Evolutionary conservation across 2,113 vertebrate genomes (phyloP).

Genomic region (Ibidorhyncha struthersii): DNA sequence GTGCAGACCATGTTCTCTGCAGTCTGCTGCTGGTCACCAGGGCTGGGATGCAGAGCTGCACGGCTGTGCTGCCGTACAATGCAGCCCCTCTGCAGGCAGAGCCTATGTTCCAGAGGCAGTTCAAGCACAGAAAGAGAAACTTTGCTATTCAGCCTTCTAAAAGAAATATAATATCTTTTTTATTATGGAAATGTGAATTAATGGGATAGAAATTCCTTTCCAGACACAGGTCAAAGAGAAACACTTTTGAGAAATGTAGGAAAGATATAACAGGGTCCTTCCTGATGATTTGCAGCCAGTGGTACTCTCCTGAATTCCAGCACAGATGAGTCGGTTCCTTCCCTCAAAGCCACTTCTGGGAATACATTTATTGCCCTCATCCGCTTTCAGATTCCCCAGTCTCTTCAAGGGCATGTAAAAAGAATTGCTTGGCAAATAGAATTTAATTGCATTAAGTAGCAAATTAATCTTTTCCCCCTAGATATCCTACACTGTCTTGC

Average conservation of each 20-base stretch:
- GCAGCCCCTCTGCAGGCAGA: neutral
- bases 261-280: neutral
- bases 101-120: neutral
- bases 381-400: neutral
- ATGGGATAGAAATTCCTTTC: neutral
- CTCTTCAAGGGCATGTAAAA: constrained; percentile 36
- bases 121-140: neutral
- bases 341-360: constrained; percentile 24
- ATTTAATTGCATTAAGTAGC: constrained; percentile 68
- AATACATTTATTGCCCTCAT: neutral
- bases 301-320: neutral
- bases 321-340: neutral
- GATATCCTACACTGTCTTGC: constrained; percentile 8
- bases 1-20: rapidly evolving
- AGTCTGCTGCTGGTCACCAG: neutral
- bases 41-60: neutral
- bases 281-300: neutral
- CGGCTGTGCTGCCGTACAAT: rapidly evolving
- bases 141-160: neutral
- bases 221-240: neutral
- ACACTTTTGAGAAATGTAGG: neutral
- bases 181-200: neutral
- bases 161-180: neutral
- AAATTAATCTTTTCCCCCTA: constrained; percentile 62
- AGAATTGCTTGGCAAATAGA: constrained; percentile 49